A percentile compares a stretch with the other conserved stretches of the same genome.
phyloP scores from a whole-genome alignment of 2,113 vertebrate genomes.

The Forbesichthys papilliferus region DNA sequence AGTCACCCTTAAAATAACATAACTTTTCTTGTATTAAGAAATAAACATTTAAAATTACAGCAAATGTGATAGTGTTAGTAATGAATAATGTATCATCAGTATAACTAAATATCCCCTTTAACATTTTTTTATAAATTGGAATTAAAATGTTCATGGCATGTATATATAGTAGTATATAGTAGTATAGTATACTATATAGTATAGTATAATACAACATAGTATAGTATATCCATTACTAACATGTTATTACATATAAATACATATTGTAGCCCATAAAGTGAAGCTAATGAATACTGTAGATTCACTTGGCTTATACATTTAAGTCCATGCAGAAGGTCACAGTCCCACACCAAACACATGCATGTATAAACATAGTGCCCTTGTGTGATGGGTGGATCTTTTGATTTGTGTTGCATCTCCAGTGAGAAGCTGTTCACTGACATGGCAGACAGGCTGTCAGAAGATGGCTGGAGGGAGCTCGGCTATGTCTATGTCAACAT shows the following conservation, averaged over 20 bases:
- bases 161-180: too few relatives aligned
- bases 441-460: conserved; percentile 86
- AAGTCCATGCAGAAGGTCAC: too few relatives aligned
- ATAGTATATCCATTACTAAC: too few relatives aligned
- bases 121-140: too few relatives aligned
- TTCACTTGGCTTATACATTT: neutral
- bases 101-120: too few relatives aligned
- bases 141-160: too few relatives aligned
- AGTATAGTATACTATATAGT: too few relatives aligned
- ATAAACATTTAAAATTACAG: neutral
- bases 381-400: neutral
- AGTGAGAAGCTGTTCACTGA: conserved; percentile 84
- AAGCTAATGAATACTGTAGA: neutral
- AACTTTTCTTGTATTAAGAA: neutral
- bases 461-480: conserved; percentile 80
- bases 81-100: too few relatives aligned
- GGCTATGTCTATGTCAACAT: conserved; percentile 87
- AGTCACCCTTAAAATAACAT: conserved; percentile 11
- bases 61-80: too few relatives aligned
- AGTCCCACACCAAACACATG: neutral
- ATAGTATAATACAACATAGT: too few relatives aligned
- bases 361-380: neutral
- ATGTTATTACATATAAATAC: neutral
- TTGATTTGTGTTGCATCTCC: conserved; percentile 5
- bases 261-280: too few relatives aligned